These are phyloP conservation scores for Smutsia temminckii DNA, from an alignment of 2,797 vertebrate genomes.

Conservation along the genomic window DNA sequence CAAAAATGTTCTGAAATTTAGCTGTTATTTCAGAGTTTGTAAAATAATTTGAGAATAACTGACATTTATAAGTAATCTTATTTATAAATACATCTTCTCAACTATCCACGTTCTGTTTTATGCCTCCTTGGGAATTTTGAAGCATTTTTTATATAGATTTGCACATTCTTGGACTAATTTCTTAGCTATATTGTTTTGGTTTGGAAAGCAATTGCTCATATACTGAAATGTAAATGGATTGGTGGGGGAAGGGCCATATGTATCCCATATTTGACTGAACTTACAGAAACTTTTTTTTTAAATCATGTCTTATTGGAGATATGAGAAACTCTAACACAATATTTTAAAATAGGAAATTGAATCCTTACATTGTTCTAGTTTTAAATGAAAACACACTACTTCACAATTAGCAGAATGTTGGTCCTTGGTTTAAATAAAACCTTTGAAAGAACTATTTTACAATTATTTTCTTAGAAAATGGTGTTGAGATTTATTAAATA, in stretches of 20 bases:
- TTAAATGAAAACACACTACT: neutral
- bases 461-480: neutral
- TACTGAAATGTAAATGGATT: neutral
- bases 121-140: neutral
- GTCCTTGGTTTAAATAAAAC: neutral
- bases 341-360: slow-evolving; percentile 10
- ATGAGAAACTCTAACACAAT: neutral
- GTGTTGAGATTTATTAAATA: neutral
- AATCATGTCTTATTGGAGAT: neutral
- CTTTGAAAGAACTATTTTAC: neutral
- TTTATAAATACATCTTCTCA: neutral
- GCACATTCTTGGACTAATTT: neutral
- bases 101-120: neutral
- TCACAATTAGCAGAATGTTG: neutral
- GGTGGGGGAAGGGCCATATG: neutral
- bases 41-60: neutral
- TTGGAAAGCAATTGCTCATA: neutral
- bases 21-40: neutral
- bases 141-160: neutral
- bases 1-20: neutral
- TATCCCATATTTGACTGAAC: neutral
- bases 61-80: neutral
- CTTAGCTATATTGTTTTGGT: neutral
- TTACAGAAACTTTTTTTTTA: neutral
- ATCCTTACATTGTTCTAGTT: neutral